phyloP scores from a whole-genome alignment of 92 coral and sea anemone genomes.

The Palythoa grandiflora region DNA sequence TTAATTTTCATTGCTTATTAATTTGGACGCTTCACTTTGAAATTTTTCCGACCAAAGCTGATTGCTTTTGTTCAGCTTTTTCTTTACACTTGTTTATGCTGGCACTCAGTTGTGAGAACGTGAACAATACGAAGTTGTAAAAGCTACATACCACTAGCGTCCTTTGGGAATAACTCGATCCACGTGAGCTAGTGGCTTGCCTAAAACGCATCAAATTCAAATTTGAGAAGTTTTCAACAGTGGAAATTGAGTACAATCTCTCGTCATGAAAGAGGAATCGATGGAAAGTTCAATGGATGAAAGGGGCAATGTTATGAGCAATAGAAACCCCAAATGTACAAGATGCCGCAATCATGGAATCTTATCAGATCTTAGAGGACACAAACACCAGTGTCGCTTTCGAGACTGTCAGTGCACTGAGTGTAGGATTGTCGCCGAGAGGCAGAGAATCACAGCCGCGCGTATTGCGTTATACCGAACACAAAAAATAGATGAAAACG shows the following conservation, averaged over 20 bases:
- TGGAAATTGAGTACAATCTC: background rate
- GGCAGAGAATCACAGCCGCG: conserved; percentile 94
- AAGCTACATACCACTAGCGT: conserved; percentile 40
- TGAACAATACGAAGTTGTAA: conserved; percentile 79
- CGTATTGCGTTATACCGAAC: conserved; percentile 93
- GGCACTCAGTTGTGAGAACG: conserved; percentile 44
- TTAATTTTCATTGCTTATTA: conserved; percentile 16
- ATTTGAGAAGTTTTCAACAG: conserved; percentile 25
- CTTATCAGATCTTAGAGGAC: conserved; percentile 94
- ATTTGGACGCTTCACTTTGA: conserved; percentile 44
- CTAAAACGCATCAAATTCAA: conserved; percentile 34
- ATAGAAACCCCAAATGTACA: conserved; percentile 91
- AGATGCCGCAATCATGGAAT: conserved; percentile 96
- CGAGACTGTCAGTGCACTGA: conserved; percentile 89
- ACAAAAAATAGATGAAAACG: conserved; percentile 83
- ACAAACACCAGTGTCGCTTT: conserved; percentile 94
- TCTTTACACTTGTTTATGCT: conserved; percentile 40
- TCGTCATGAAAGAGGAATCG: conserved; percentile 74
- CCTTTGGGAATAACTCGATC: conserved; percentile 64
- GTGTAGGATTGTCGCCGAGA: conserved; percentile 89
- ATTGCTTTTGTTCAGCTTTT: conserved; percentile 30
- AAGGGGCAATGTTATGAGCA: conserved; percentile 55
- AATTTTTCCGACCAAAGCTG: conserved; percentile 25
- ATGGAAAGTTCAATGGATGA: conserved; percentile 57
- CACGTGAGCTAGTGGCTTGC: conserved; percentile 56